Evolutionary conservation across 2,888 invertebrate species (phyloP).

Genomic region (Hirtodrosophila confusa): DNA sequence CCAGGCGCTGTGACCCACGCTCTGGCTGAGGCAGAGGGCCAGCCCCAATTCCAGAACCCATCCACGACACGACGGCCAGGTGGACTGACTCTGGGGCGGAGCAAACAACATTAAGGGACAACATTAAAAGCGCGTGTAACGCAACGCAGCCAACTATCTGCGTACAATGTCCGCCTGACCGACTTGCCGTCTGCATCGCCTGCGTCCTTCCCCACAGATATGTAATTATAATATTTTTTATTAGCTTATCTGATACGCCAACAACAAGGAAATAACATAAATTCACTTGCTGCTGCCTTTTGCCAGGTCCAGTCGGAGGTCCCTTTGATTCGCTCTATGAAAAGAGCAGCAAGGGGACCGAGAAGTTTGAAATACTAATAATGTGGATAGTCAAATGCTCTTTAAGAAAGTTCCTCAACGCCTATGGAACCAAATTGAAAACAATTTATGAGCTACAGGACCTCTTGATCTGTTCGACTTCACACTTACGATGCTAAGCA

Average conservation of each 20-base stretch:
- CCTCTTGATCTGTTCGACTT: background rate
- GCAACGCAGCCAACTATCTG: slow-evolving; percentile 39
- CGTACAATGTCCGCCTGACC: slow-evolving; percentile 17
- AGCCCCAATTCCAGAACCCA: background rate
- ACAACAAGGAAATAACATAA: slow-evolving; percentile 82
- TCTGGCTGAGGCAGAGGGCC: no score
- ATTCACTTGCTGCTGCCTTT: slow-evolving; percentile 62
- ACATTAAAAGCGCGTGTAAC: slow-evolving; percentile 56
- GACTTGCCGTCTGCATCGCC: slow-evolving; percentile 42
- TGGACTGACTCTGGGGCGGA: slow-evolving; percentile 13
- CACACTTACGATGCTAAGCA: no score
- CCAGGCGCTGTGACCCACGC: slow-evolving; percentile 45
- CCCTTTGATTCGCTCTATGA: slow-evolving; percentile 61
- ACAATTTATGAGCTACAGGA: no score
- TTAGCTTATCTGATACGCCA: slow-evolving; percentile 83
- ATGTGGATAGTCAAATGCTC: slow-evolving; percentile 17
- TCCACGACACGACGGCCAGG: slow-evolving; percentile 16
- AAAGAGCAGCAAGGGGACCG: slow-evolving; percentile 9
- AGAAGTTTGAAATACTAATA: background rate
- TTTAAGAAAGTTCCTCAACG: slow-evolving; percentile 1
- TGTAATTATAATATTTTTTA: slow-evolving; percentile 84
- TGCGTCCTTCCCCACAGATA: slow-evolving; percentile 60
- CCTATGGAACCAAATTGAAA: no score
- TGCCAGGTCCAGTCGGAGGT: slow-evolving; percentile 21
- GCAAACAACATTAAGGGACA: slow-evolving; percentile 49